Conservation (phyloP, 35 echinoderm and acorn worm genomes). For the Eucidaris tribuloides region DNA sequence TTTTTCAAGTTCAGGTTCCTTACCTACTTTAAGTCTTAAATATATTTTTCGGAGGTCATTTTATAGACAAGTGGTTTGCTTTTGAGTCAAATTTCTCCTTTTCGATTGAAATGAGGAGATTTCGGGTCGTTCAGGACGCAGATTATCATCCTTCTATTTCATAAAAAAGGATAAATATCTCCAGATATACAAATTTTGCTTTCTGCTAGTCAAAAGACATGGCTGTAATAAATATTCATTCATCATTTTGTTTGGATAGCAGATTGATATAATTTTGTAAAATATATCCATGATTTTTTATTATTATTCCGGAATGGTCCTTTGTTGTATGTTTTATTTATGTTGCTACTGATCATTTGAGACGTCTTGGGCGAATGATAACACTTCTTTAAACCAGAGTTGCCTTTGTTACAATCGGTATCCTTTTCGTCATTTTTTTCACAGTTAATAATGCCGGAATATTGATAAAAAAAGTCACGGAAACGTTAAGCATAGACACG, state of each 20-base stretch:
- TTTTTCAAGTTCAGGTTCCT: too few species aligned
- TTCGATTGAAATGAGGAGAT: too few species aligned
- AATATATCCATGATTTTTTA: background rate
- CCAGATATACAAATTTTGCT: too few species aligned
- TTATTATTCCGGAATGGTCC: background rate
- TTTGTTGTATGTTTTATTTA: background rate
- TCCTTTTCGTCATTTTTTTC: too few species aligned
- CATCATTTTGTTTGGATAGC: too few species aligned
- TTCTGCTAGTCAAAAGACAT: too few species aligned
- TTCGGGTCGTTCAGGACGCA: too few species aligned
- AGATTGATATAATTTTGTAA: background rate
- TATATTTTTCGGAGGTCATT: background rate
- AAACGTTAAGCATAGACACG: background rate
- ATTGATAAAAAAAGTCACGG: background rate
- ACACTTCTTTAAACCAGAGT: background rate
- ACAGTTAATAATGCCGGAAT: slow-evolving; percentile 1
- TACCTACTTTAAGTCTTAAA: background rate
- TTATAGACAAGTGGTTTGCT: background rate
- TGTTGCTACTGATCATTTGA: background rate
- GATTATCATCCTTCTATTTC: too few species aligned
- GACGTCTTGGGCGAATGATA: background rate
- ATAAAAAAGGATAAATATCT: too few species aligned
- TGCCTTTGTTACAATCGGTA: too few species aligned
- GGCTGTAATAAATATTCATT: too few species aligned
- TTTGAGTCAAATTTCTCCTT: background rate